Evolutionary conservation across 2,888 invertebrate species (phyloP), one percentile per base, ranked within the genome.

Genomic region (Tetragonisca angustula): DNA sequence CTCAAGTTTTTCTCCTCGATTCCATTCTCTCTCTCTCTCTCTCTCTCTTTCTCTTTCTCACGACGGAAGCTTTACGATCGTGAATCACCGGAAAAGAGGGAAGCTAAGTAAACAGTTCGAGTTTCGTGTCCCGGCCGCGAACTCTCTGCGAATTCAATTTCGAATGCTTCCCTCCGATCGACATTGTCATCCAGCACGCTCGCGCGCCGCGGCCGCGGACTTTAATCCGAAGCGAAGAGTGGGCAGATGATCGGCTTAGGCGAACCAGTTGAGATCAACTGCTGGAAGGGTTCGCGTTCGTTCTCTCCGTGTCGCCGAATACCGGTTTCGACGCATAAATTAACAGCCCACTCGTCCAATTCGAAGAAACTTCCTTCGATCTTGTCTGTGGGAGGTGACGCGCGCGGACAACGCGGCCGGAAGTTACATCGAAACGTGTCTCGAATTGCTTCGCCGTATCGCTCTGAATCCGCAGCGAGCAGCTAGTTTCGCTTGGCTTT

Each of bases 391-490:
- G 17, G 9, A n/a, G 78, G 5, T 32, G 43, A 73, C 19, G 50
- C 50, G 59, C 50, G 59, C 24, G 19, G 21, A 32, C n/a, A 27
- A 27, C 68, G 65, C 24, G 19, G 43, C 2, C 52, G 59, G 64
- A 81, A 71, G 56, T 74, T 71, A 52, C 56, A 19, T 78, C 52
- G 78, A 72, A 86, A 65, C 77, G 84, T 75, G 79, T 69, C 71
- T 71, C 52, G 62, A 85, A 79, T 79, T 77, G 74, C 76, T 83
- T 79, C 43, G 56, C 43, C 32, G 74, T 54, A 68, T 64, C 52
- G 76, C 56, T 65, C 43, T 9, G 43, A 9, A 43, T 43, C 43
- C 43, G 43, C 4, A 32, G 43, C 43, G 43, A 43, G 11, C 43
- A 43, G 43, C 43, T 43, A 43, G 43, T 43, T 43, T 43, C 9